Evolutionary conservation across 2,797 vertebrate species (phyloP), one percentile per base, ranked within the genome.

Genomic region (Poeciliopsis turneri): DNA sequence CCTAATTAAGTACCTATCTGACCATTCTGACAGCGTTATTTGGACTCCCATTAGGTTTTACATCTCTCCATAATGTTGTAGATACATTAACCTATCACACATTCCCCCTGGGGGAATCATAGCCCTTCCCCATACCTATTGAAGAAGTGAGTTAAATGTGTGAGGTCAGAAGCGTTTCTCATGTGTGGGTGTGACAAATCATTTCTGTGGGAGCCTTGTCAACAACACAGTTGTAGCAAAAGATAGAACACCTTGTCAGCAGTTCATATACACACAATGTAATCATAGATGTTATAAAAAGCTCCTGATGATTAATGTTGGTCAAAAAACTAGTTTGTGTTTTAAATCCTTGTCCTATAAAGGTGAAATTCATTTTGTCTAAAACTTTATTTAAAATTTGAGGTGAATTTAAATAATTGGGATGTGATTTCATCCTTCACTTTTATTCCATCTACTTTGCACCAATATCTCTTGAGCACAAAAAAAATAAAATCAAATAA

Each of bases 21-120:
- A 82, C 77, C 76, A 83, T 76, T 79, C 68, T 86, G 87, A 76
- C 81, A 88, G 77, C 59, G 92, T 92, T 87, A 90, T 82, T 45
- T 87, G 75, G 84, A 76, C 75, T 85, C 53, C 73, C 47, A 77
- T 90, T 88, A 84, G 20, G n/a, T 92, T 90, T 91, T 83, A 89
- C 82, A 81, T 70, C 78, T 33, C 55, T 51, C 78, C 84, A 51
- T 85, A 68, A 80, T 75, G 77, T 79, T 86, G 39, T 61, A 55
- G 78, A 87, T 90, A 83, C 53, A 87, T 88, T 80, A 81, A 82
- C 36, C 28, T 25, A 39, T 83, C 75, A 72, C 70, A 83, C 41
- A 79, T 74, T 68, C 79, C 77, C 81, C 80, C 69, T 74, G 72
- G 71, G 80, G 72, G 45, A 55, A 73, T 82, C 80, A 82, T 83